phyloP scores from a whole-genome alignment of 2,888 invertebrate genomes.

The Drymonia ruficornis region DNA sequence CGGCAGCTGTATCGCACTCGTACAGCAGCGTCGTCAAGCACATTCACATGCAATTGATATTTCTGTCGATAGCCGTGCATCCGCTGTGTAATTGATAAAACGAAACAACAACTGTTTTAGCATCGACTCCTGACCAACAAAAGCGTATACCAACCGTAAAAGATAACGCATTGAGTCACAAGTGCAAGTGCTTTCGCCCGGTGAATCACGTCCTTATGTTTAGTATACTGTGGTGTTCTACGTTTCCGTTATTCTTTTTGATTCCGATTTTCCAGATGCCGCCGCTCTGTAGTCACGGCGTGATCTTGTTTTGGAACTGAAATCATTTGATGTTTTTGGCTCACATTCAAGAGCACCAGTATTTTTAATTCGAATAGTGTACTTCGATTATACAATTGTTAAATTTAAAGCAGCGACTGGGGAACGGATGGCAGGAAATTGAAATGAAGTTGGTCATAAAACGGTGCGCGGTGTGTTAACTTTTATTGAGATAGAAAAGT shows the following conservation, averaged over 20 bases:
- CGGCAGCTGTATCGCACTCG: slow-evolving; percentile 17
- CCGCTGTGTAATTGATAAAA: slow-evolving; percentile 70
- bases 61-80: slow-evolving; percentile 57
- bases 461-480: slow-evolving; percentile 11
- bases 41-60: slow-evolving; percentile 48
- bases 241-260: slow-evolving; percentile 69
- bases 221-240: slow-evolving; percentile 52
- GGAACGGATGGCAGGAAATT: slow-evolving; percentile 13
- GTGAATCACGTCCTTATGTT: slow-evolving; percentile 71
- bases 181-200: slow-evolving; percentile 60
- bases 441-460: slow-evolving; percentile 17
- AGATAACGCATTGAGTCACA: slow-evolving; percentile 67
- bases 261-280: slow-evolving; percentile 64
- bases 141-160: slow-evolving; percentile 61
- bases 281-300: slow-evolving; percentile 53
- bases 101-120: slow-evolving; percentile 55
- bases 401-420: slow-evolving; percentile 23
- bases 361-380: slow-evolving; percentile 63
- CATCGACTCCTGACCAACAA: slow-evolving; percentile 51
- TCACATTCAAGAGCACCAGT: slow-evolving; percentile 62
- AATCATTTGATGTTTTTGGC: slow-evolving; percentile 72
- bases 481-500: slow-evolving; percentile 23
- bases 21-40: slow-evolving; percentile 20
- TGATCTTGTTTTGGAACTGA: slow-evolving; percentile 64
- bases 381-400: slow-evolving; percentile 54